Base-by-base conservation (phyloP, 1,140 invertebrate genomes). In the Himalopsyche phryganea region DNA sequence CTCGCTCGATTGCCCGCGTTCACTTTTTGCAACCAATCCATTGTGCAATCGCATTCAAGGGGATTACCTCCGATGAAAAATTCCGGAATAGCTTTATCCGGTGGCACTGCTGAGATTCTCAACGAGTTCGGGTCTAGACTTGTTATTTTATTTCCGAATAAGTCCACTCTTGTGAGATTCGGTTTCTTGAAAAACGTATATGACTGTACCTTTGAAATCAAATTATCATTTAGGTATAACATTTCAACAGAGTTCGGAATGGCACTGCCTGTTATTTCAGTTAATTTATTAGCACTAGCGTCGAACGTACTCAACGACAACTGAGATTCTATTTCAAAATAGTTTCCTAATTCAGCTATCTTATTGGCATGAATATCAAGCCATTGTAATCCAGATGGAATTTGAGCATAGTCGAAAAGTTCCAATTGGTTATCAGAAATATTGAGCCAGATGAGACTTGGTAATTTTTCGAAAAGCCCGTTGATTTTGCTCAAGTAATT, bases 101-200 rank as follows among this genome's bases (percentile, higher is more conserved):
- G 75, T 9, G 88, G 86, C 13, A 91, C 87, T 4, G 88, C 85
- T 50, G 87, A 91, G 68, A 96, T 85, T 45, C 91, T 77, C 46
- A 96, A 71, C 0, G 92, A 90, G 71, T 93, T 94, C 10, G 90
- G 88, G 66, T 92, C 91, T 38, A 96, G 71, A 63, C 84, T 90
- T 42, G 86, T 86, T 66, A 96, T 86, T 67, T 88, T 84, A 70
- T 96, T 96, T 38, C 88, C 86, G 63, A 87, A 88, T 35, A 96
- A 74, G 72, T 95, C 91, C 1, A 95, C 91, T 46, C 87, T 78
- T 1, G 90, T 93, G 46, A 95, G 73, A 71, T 94, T 94, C 1
- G 89, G 89, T 71, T 95, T 96, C 69, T 92, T 91, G 74, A 93
- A 90, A 73, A 95, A 95, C n/a, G 92, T 90, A 65, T 94, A 93